phyloP scores from a whole-genome alignment of 2,113 vertebrate genomes.

The Peucedramus taeniatus region DNA sequence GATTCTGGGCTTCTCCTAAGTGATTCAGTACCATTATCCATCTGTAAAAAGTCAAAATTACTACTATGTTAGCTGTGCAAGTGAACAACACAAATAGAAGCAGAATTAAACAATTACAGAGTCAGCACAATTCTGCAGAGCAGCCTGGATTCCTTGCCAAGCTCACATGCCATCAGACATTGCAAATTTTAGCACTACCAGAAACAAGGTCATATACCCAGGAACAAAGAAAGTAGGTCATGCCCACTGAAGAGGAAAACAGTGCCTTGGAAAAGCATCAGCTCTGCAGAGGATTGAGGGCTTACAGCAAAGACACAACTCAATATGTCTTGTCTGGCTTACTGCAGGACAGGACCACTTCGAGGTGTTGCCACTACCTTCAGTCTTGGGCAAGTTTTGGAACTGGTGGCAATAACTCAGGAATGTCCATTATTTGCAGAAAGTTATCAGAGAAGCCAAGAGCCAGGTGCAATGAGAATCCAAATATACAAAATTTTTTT shows the following conservation, averaged over 20 bases:
- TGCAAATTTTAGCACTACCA: neutral
- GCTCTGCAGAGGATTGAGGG: neutral
- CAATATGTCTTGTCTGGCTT: neutral
- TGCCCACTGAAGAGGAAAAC: neutral
- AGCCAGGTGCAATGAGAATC: neutral
- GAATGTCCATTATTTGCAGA: neutral
- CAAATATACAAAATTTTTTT: neutral
- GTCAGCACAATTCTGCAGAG: neutral
- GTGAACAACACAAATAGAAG: neutral
- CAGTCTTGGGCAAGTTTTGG: neutral
- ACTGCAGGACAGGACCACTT: neutral
- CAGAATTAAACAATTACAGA: neutral
- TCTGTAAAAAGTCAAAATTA: neutral
- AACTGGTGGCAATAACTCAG: neutral
- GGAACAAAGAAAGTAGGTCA: constrained; percentile 23
- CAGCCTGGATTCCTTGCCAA: neutral
- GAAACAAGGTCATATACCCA: neutral
- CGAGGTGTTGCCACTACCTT: neutral
- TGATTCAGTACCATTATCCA: neutral
- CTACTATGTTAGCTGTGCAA: neutral
- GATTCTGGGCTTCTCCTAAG: neutral
- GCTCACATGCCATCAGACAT: neutral
- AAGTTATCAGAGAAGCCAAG: neutral
- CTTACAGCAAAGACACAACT: neutral
- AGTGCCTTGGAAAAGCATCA: neutral